phyloP scores from a whole-genome alignment of 2,113 vertebrate species.

The Dasyurus viverrinus region DNA sequence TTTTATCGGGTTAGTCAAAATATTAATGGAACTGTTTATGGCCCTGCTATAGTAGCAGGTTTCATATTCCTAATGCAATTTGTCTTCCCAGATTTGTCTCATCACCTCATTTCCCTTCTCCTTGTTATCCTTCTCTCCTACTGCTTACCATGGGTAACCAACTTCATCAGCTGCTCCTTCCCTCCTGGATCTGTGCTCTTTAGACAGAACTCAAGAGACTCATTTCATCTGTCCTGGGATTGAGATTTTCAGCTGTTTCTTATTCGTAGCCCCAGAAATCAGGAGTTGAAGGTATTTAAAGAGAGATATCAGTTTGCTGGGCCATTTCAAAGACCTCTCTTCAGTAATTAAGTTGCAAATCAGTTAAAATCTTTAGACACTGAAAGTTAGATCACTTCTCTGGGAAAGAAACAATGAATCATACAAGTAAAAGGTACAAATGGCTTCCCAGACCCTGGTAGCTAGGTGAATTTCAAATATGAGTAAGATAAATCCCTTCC shows the following conservation, averaged over 20 bases:
- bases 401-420: neutral
- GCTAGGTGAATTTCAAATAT: conserved; percentile 43
- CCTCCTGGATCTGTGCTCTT: conserved; percentile 8
- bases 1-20: conserved; percentile 67
- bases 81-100: neutral
- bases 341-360: conserved; percentile 51
- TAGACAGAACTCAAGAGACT: neutral
- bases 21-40: conserved; percentile 63
- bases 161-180: neutral
- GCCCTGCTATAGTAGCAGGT: conserved; percentile 19
- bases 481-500: conserved; percentile 39
- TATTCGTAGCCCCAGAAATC: conserved; percentile 25
- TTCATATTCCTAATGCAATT: neutral
- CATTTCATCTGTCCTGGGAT: neutral
- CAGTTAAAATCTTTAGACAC: conserved; percentile 21
- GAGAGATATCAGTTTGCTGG: conserved; percentile 35
- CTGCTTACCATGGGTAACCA: neutral
- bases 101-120: neutral
- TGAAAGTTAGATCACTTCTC: conserved; percentile 34
- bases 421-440: neutral
- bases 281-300: conserved; percentile 51
- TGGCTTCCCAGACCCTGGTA: conserved; percentile 9
- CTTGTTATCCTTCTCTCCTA: neutral
- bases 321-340: conserved; percentile 33
- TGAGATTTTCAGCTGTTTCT: conserved; percentile 38